phyloP scores from a whole-genome alignment of 2,797 vertebrate species.

The Coluber constrictor region DNA sequence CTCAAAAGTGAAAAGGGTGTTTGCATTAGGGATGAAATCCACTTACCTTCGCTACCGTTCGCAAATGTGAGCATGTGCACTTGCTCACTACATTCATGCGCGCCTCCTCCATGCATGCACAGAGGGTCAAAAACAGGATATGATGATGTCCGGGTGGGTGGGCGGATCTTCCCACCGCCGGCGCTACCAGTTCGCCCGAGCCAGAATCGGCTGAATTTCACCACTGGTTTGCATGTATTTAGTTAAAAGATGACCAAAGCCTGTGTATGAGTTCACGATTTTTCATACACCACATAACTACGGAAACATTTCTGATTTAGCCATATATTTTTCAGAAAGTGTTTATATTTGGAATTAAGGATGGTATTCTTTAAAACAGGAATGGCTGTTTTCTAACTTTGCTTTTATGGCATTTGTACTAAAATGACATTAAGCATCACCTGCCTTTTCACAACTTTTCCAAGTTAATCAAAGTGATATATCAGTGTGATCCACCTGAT shows the following conservation, averaged over 20 bases:
- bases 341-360: background rate
- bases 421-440: background rate
- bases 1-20: background rate
- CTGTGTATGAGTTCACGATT: background rate
- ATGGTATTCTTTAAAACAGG: background rate
- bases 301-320: background rate
- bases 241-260: background rate
- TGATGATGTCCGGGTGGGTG: too few species aligned
- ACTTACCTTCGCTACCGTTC: too few species aligned
- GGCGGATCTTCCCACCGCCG: too few species aligned
- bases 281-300: background rate
- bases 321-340: background rate
- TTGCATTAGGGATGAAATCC: background rate
- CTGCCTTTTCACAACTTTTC: background rate
- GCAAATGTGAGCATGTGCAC: too few species aligned
- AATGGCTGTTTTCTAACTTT: background rate
- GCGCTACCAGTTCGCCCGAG: too few species aligned
- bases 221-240: background rate
- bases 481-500: background rate
- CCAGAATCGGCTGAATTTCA: too few species aligned
- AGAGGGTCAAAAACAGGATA: too few species aligned
- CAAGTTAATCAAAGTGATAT: background rate
- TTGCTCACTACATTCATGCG: too few species aligned
- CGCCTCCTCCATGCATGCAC: too few species aligned
- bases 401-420: constrained; percentile 13